Base-by-base conservation (phyloP, 2,797 vertebrate species). In the Siniperca undulata region DNA sequence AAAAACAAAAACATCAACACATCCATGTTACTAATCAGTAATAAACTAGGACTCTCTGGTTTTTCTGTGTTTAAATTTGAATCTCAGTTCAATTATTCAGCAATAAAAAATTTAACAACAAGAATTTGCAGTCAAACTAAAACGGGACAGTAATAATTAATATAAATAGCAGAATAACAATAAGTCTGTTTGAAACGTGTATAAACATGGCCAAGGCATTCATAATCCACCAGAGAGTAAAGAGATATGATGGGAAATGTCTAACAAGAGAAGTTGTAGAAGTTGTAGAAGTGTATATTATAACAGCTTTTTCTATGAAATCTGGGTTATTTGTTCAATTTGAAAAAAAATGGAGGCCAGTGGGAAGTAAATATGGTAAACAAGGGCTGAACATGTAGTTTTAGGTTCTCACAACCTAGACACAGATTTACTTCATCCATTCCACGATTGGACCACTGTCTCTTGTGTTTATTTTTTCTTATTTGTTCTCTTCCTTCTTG, bases 241-340 rank as follows among this genome's bases (percentile, higher is more conserved):
- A 59, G 7, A 72, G 74, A 84, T 46, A 46, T 20, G 67, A 75
- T 17, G 14, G 30, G 16, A 34, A 69, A 42, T 70, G 58, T 72
- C 56, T 42, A 44, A 78, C n/a, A 56, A 19, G 42, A 48, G 17
- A 70, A 64, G 55, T 24, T 42, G 38, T 30, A 22, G 52, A 88
- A 79, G 27, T 27, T 27, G 27, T 27, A 27, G 27, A 19, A 53
- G 17, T 24, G 10, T 4, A 58, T 13, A 60, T n/a, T 50, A 40
- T 1, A 66, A 42, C 44, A 36, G 5, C 53, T 77, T 71, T 44
- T 27, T 20, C 30, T 24, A 13, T 77, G 38, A 83, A 70, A 69
- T 70, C 46, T 36, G 19, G 34, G 27, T 73, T 74, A 75, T 80
- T 80, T 83, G 75, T 81, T 85, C n/a, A 22, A 66, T 68, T 48